Percentiles rank a stretch among this genome's conserved stretches.
phyloP scores from a whole-genome alignment of 92 coral and sea anemone species.

The Muricea muricata region DNA sequence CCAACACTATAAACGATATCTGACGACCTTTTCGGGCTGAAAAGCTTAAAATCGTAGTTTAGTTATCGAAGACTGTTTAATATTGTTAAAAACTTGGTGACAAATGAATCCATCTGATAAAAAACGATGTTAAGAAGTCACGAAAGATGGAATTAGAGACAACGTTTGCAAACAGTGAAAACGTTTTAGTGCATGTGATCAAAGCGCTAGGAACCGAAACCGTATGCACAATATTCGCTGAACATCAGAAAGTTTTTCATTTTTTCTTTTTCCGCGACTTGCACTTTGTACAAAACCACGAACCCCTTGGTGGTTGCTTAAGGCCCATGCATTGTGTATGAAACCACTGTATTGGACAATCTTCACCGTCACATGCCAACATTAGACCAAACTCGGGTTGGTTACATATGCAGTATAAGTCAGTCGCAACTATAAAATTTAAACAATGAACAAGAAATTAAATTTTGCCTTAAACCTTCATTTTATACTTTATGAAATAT shows the following conservation, averaged over 20 bases:
- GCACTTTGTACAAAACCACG: background rate
- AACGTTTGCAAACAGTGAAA: background rate
- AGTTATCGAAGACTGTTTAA: background rate
- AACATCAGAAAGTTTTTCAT: background rate
- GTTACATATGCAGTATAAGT: slow-evolving; percentile 42
- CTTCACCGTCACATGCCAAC: slow-evolving; percentile 35
- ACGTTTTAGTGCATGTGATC: background rate
- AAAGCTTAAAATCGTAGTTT: background rate
- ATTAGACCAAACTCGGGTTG: slow-evolving; percentile 52
- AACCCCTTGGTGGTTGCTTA: background rate
- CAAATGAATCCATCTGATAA: background rate
- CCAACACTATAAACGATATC: background rate
- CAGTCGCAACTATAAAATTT: slow-evolving; percentile 37
- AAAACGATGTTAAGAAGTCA: no score
- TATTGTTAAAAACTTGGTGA: background rate
- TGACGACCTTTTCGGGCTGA: background rate
- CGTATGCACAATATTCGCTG: background rate
- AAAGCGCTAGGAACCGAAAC: background rate
- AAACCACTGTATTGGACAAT: slow-evolving; percentile 43
- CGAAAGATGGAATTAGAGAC: background rate
- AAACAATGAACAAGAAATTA: background rate
- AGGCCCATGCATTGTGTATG: slow-evolving; percentile 57
- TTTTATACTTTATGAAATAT: background rate
- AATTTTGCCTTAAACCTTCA: background rate
- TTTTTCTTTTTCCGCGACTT: slow-evolving; percentile 3